Evolutionary conservation across 2,797 vertebrate genomes (phyloP).

Genomic region (Macropodus opercularis): DNA sequence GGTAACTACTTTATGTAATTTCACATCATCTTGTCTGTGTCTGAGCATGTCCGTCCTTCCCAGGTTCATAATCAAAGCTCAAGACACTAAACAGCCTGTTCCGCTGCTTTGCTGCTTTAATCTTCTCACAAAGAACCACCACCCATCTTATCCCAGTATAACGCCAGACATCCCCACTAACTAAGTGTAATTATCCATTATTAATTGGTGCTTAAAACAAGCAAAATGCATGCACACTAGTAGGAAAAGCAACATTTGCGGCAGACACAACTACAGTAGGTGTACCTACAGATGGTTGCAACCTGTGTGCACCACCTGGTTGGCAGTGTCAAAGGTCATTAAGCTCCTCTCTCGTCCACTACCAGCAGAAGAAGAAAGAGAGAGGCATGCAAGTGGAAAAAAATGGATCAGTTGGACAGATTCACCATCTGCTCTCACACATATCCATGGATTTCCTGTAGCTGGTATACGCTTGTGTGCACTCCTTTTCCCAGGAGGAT

Average conservation of each 20-base stretch:
- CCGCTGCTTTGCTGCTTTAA: conserved; percentile 50
- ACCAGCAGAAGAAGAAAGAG: conserved; percentile 20
- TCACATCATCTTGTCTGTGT: conserved; percentile 18
- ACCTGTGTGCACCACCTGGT: conserved; percentile 44
- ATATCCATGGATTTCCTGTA: conserved; percentile 12
- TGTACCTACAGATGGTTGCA: conserved; percentile 36
- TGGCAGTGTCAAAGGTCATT: conserved; percentile 55
- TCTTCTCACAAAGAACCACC: conserved; percentile 31
- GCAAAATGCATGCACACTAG: background rate
- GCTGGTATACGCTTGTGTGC: conserved; percentile 11
- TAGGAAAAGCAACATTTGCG: conserved; percentile 16
- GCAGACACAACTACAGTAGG: conserved; percentile 16
- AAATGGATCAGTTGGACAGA: conserved; percentile 28
- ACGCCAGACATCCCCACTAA: background rate
- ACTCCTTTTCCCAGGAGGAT: conserved; percentile 7
- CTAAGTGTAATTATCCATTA: conserved; percentile 15
- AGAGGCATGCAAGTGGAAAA: conserved; percentile 28
- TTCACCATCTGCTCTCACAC: conserved; percentile 50
- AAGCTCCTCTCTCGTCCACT: conserved; percentile 22
- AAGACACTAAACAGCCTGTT: conserved; percentile 40
- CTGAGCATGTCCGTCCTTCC: conserved; percentile 25
- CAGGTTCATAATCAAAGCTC: conserved; percentile 40
- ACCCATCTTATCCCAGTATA: conserved; percentile 15
- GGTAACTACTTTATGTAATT: conserved; percentile 43
- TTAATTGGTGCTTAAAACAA: conserved; percentile 20